These are phyloP conservation scores for Panzeria rudis DNA, from an alignment of 2,888 invertebrate species.

Conservation along the genomic window DNA sequence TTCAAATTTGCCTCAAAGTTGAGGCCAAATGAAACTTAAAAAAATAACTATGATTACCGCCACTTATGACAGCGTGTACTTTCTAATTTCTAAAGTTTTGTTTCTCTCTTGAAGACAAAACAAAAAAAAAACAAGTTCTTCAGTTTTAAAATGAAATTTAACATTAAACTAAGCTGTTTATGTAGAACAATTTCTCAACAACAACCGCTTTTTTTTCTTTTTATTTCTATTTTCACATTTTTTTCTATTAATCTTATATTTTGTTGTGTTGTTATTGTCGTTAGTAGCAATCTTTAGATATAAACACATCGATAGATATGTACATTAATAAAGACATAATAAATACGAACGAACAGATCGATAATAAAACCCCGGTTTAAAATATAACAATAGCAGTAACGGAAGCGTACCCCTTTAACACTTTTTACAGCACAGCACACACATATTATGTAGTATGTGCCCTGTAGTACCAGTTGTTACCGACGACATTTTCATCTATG, in stretches of 20 bases:
- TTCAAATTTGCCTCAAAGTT: conserved; percentile 26
- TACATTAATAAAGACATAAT: conserved; percentile 48
- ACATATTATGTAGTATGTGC: too few species aligned
- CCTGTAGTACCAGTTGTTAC: too few species aligned
- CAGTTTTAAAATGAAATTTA: conserved; percentile 49
- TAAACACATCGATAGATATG: conserved; percentile 42
- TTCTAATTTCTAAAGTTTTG: conserved; percentile 68
- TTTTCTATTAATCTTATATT: conserved; percentile 26
- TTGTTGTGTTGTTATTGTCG: conserved; percentile 43
- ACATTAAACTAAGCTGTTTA: conserved; percentile 44
- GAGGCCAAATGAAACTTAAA: conserved; percentile 30
- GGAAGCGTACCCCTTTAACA: conserved; percentile 55
- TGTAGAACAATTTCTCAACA: conserved; percentile 67
- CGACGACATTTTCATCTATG: too few species aligned
- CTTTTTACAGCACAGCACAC: conserved; percentile 20
- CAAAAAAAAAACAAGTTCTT: conserved; percentile 58
- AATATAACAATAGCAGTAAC: conserved; percentile 58
- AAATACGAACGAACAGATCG: conserved; percentile 52
- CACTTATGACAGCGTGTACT: conserved; percentile 70
- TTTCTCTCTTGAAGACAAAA: conserved; percentile 23
- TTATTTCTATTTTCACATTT: conserved; percentile 41
- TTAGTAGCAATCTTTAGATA: conserved; percentile 46
- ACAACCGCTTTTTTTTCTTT: conserved; percentile 53
- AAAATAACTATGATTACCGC: conserved; percentile 56
- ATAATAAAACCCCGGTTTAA: conserved; percentile 48